Evolutionary conservation across 2,113 vertebrate species (phyloP).

Genomic region (Conger conger): DNA sequence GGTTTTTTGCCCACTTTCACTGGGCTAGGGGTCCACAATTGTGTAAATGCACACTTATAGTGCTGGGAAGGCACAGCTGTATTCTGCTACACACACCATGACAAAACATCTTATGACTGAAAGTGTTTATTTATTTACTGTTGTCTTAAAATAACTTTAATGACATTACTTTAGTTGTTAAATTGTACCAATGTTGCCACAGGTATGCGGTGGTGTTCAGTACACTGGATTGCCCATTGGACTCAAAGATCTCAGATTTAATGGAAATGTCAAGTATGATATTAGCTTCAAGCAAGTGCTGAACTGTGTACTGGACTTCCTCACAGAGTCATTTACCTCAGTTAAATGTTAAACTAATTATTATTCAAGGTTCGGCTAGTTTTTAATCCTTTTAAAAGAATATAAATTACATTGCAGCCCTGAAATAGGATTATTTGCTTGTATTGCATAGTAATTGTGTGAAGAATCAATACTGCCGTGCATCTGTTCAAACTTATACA

Average conservation of each 20-base stretch:
- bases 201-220: not conserved
- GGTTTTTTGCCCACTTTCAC: not conserved
- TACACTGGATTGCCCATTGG: not conserved
- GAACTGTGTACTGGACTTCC: slow-evolving; percentile 41
- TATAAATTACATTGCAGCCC: slow-evolving; percentile 60
- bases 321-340: slow-evolving; percentile 49
- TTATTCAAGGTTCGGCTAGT: slow-evolving; percentile 50
- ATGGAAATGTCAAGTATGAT: slow-evolving; percentile 51
- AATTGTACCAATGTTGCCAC: not conserved
- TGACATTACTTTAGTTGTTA: not conserved
- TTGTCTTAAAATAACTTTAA: not conserved
- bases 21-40: not conserved
- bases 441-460: slow-evolving; percentile 52
- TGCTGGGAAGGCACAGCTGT: not conserved
- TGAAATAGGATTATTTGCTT: slow-evolving; percentile 64
- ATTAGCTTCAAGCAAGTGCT: slow-evolving; percentile 14
- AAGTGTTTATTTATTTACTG: not conserved
- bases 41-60: not conserved
- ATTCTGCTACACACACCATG: not conserved
- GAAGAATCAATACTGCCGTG: slow-evolving; percentile 59
- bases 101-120: not conserved
- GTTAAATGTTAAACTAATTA: slow-evolving; percentile 59
- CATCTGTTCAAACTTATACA: slow-evolving; percentile 59
- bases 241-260: slow-evolving; percentile 36
- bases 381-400: slow-evolving; percentile 58